These are phyloP conservation scores for Planococcus citri DNA, from an alignment of 1,140 invertebrate species.

Conservation along the genomic window DNA sequence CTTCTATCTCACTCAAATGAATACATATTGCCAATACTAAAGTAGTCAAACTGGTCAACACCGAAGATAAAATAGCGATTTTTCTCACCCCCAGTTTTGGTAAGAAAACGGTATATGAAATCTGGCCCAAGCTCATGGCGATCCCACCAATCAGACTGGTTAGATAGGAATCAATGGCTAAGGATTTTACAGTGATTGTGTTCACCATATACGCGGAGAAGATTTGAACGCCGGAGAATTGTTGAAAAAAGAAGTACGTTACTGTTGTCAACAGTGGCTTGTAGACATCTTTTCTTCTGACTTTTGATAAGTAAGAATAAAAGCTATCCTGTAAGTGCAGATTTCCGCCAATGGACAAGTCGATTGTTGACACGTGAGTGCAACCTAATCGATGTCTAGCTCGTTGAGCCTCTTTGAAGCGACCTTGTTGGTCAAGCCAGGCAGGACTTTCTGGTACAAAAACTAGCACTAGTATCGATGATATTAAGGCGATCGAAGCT, in stretches of 20 bases:
- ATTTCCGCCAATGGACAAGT: too few relatives aligned
- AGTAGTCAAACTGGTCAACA: slow-evolving; percentile 42
- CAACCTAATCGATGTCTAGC: slow-evolving; percentile 28
- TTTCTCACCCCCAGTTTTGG: slow-evolving; percentile 42
- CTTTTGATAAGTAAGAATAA: slow-evolving; percentile 28
- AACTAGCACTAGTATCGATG: slow-evolving; percentile 39
- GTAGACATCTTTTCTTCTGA: slow-evolving; percentile 30
- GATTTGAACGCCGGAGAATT: slow-evolving; percentile 56
- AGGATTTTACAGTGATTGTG: slow-evolving; percentile 40
- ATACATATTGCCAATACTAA: slow-evolving; percentile 31
- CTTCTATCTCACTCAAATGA: background rate
- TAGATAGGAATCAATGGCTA: slow-evolving; percentile 31
- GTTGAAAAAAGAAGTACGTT: slow-evolving; percentile 59
- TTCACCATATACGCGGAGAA: slow-evolving; percentile 55
- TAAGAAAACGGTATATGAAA: slow-evolving; percentile 37
- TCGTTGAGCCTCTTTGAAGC: slow-evolving; percentile 40
- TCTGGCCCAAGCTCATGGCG: slow-evolving; percentile 39
- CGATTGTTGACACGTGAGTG: too few relatives aligned
- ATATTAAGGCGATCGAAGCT: slow-evolving; percentile 41
- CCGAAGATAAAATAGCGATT: slow-evolving; percentile 39
- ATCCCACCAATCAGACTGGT: slow-evolving; percentile 38
- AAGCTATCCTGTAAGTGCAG: background rate
- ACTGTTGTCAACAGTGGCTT: slow-evolving; percentile 52
- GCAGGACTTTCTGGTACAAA: slow-evolving; percentile 58
- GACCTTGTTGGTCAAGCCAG: slow-evolving; percentile 45